Evolutionary conservation across 2,113 vertebrate species (phyloP), one percentile per base, ranked within the genome.

Genomic region (Nettapus auritus): DNA sequence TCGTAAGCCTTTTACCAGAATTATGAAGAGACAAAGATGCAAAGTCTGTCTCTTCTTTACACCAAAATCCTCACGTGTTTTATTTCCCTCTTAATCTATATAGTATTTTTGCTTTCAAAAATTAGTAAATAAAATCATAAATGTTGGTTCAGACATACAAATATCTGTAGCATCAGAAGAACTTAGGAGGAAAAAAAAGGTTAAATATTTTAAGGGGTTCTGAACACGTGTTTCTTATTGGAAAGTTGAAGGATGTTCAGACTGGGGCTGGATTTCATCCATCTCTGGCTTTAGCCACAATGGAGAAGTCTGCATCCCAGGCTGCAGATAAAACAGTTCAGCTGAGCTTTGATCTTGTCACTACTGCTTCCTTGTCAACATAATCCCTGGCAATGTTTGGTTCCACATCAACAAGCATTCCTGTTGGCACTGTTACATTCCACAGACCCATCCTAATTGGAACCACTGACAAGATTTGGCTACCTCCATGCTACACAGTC

Each of bases 351-450:
- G n/a, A 9, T 15, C 10, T 9, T 5, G 8, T 42, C 7, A 1
- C 13, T 53, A 12, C 20, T 62, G 52, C 9, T 29, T 87, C 31
- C 31, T 44, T 48, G 25, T 13, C 68, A 75, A 26, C 29, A 29
- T 5, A 74, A 48, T 29, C 26, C 29, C 28, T 63, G 42, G 17
- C 1, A 5, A 12, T 11, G 12, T 60, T 82, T 78, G 70, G 25
- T 15, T 68, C 53, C 21, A 69, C 4, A 3, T 26, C 68, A 77
- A 17, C 13, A 69, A 81, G 13, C 20, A 8, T 22, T 38, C 5
- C 36, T 0, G 0, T 8, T 0, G 0, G 8, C 16, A 14, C 2
- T 29, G 11, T 42, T 44, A 29, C 0, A 0, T 68, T 62, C 80
- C 68, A 64, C 68, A 20, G 0, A 56, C n/a, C 4, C 33, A 26